Percentiles rank a stretch among this genome's conserved stretches.
Conservation (phyloP, 2,888 invertebrate species). For the Piscicola geometra region DNA sequence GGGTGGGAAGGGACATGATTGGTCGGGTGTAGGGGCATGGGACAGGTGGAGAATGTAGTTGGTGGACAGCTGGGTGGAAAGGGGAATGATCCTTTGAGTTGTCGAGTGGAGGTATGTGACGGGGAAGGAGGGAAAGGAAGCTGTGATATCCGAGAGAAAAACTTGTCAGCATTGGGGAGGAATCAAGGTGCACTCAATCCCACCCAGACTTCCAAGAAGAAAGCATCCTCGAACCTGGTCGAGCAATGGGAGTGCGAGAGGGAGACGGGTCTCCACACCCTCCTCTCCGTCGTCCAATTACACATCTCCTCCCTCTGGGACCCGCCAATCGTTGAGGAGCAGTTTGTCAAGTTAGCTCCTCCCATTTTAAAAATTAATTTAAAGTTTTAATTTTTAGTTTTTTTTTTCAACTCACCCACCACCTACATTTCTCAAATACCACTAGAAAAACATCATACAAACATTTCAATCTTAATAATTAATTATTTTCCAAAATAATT, state of each 20-base stretch:
- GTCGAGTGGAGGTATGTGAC: no score
- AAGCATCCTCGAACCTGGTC: slow-evolving; percentile 12
- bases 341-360: slow-evolving; percentile 67
- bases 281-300: slow-evolving; percentile 67
- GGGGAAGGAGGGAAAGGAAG: no score
- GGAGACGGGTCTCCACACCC: slow-evolving; percentile 64
- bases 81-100: no score
- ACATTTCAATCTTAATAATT: no score
- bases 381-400: background rate
- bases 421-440: no score
- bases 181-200: background rate
- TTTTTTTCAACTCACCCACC: no score
- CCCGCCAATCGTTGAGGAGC: slow-evolving; percentile 75
- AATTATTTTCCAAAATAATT: no score
- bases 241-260: slow-evolving; percentile 68
- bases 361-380: background rate
- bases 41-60: no score
- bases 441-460: no score
- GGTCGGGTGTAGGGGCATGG: no score
- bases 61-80: no score
- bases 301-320: slow-evolving; percentile 73
- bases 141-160: background rate
- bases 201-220: slow-evolving; percentile 32
- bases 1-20: no score
- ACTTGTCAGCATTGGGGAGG: background rate